Evolutionary conservation across 2,797 vertebrate genomes (phyloP).

Genomic region (Nothura maculosa): DNA sequence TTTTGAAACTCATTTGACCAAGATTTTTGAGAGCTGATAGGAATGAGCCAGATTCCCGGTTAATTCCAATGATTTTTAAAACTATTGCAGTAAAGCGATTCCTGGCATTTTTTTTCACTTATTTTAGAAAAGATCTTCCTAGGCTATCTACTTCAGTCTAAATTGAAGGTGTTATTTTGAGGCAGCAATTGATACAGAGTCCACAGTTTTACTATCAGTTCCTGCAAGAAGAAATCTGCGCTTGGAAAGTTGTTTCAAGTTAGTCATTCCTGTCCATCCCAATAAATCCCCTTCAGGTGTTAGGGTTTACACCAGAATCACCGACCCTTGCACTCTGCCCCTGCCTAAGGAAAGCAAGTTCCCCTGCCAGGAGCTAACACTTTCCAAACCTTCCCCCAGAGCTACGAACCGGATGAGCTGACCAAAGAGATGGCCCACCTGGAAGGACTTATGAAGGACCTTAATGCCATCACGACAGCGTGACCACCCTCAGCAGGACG

Average conservation of each 20-base stretch:
- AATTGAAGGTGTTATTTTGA: background rate
- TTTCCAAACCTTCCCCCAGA: constrained; percentile 86
- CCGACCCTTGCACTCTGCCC: constrained; percentile 52
- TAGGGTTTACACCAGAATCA: constrained; percentile 33
- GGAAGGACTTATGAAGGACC: constrained; percentile 99
- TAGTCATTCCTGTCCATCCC: background rate
- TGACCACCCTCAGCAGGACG: constrained; percentile 78
- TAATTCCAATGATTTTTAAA: background rate
- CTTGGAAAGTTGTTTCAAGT: background rate
- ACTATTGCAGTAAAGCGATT: background rate
- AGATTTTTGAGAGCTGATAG: background rate
- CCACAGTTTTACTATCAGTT: background rate
- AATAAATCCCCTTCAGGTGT: background rate
- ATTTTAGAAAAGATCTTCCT: background rate
- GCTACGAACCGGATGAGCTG: constrained; percentile 96
- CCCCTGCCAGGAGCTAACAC: constrained; percentile 83
- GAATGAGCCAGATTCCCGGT: background rate
- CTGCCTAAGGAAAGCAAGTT: constrained; percentile 36
- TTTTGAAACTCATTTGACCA: background rate
- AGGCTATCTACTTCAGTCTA: background rate
- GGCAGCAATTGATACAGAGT: background rate
- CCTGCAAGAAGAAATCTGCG: background rate
- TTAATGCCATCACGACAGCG: constrained; percentile 98
- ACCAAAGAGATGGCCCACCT: constrained; percentile 99
- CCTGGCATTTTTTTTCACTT: background rate